Base-by-base conservation (phyloP, 2,113 vertebrate genomes). In the Hypocryptadius cinnamomeus region DNA sequence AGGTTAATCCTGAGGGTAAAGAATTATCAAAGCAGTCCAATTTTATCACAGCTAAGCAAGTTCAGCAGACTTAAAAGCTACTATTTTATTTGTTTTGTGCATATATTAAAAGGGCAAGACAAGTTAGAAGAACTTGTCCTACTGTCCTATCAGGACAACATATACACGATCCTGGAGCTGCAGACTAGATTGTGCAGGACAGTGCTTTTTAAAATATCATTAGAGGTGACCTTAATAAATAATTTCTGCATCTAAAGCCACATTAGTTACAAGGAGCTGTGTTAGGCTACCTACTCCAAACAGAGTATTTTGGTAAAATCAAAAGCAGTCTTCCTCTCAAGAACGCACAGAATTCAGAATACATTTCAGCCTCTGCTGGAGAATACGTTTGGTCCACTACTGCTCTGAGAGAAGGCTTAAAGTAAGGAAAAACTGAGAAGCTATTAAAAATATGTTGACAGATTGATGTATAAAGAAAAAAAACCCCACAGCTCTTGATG, bases 401-500 rank as follows among this genome's bases (percentile, higher is more conserved):
- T 66, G 39, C 33, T 69, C 22, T 47, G 15, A 92, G n/a, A 65
- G 6, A 85, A 56, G 23, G 15, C 19, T 54, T 69, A 24, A 76
- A 56, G 10, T 44, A 57, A 57, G 14, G 20, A 35, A 69, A 50
- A 81, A 59, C 30, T 17, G 15, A 69, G 11, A 11, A 64, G 30
- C 9, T 85, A 56, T 24, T 79, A 76, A 63, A 80, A 59, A 31
- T 47, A 42, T 6, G 8, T 18, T 8, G 18, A 87, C 1, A 54
- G 35, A 30, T 6, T 31, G 23, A 56, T 15, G 5, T 2, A 37
- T 37, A 27, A 37, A 37, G 24, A 60, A 3, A 45, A 45, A 33
- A n/a, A 33, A 2, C 1, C 1, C 3, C 2, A 9, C 27, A 72
- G 35, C 6, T 78, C n/a, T 28, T 61, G 31, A 44, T 35, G 14